Base-by-base conservation (phyloP, 2,113 vertebrate species). In the Catharus minimus region DNA sequence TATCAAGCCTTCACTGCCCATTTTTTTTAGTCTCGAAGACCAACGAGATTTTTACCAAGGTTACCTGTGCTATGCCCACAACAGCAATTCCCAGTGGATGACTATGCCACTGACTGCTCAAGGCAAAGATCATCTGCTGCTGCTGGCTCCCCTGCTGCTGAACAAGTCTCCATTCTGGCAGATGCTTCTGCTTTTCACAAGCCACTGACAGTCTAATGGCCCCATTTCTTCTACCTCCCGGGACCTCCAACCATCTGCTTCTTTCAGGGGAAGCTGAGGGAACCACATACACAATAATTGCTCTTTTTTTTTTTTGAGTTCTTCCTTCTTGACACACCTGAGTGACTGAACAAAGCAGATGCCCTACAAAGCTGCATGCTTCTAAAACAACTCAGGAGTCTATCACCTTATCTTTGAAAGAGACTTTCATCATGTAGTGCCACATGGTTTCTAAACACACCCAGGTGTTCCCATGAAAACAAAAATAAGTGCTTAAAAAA, bases 181-280 rank as follows among this genome's bases (percentile, higher is more conserved):
- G 95, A 96, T 88, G 94, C 80, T 72, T 66, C 91, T 82, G 80
- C 82, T 95, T 95, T 94, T 95, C 88, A 94, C 72, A 73, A 85
- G 56, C 82, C 58, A 82, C 77, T 88, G 80, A 92, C 88, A 89
- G 77, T 47, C 88, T 86, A 96, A 94, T 53, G 84, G 93, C 77
- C 92, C 78, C 94, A 85, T 81, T 89, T 89, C 80, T 91, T 64
- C 75, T 84, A 88, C 69, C 91, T 96, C 92, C 73, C 7, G 84
- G 86, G 95, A 96, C 72, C 81, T 82, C 76, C 73, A 46, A 90
- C 91, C 89, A 94, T 92, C 88, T 94, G 95, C 90, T 96, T 82
- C 94, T 91, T 92, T 67, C 86, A 90, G 66, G 53, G 82, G 39
- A 81, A 95, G 86, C 55, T 74, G 72, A 50, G 56, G 66, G 94